Evolutionary conservation across 2,888 invertebrate species (phyloP), one percentile per base, ranked within the genome.

Genomic region (Notodonta dromedarius): DNA sequence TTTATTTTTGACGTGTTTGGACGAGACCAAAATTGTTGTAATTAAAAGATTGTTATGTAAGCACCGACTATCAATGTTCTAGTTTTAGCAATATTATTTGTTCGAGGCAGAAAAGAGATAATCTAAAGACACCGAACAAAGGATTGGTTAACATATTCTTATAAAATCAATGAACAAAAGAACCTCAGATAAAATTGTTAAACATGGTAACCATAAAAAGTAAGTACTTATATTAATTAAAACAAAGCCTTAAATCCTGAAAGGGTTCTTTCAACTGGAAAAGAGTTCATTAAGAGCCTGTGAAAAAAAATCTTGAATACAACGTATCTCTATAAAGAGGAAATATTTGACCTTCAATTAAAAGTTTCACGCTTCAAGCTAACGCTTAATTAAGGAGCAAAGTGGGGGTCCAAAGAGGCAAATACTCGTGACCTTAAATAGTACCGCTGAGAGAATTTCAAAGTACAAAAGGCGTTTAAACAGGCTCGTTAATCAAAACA

Each of bases 401-500:
- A 72, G 70, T 72, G 68, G 71, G 71, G 67, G 65, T 62, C 61
- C 63, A 63, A 65, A 72, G 74, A 68, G 59, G 67, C 69, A 76
- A 76, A 77, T 71, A 62, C 70, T 70, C 58, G 59, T 65, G 70
- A 76, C 72, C 71, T 78, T 74, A 69, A 72, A 67, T 61, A 69
- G 67, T 67, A 57, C 69, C 59, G 52, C 60, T n/a, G 69, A 67
- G 68, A 70, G 32, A 57, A 48, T 67, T 70, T 69, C 57, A 67
- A 71, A 70, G 70, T 62, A 75, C 71, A 77, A 76, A 80, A 77
- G 73, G 67, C 69, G 65, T 71, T 70, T 73, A 70, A 70, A 65
- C 58, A 60, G 63, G 66, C 64, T 69, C 73, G 76, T 82, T 79
- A 78, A 82, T 82, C 78, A 82, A 73, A 79, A 76, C 73, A 67